Base-by-base conservation (phyloP, 2,888 invertebrate genomes). In the Chrysopilus asiliformis region DNA sequence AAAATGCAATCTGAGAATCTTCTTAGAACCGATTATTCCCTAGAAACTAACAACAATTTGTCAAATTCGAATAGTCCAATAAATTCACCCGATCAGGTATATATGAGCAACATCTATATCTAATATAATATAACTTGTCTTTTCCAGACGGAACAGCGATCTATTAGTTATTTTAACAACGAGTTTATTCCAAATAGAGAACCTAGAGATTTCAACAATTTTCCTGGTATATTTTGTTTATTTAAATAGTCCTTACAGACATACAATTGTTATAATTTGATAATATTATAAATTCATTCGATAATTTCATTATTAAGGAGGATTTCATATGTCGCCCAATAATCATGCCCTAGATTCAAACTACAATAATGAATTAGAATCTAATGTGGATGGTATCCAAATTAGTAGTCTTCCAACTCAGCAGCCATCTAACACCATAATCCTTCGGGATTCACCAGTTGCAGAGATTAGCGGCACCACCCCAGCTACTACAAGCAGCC, bases 1-100 rank as follows among this genome's bases (percentile, higher is more conserved):
- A 79, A 87, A 64, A 86, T 86, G 85, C 85, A 86, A 63, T 85
- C 84, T 55, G 86, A 86, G 55, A 86, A 86, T 59, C 63, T 87
- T 34, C 66, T 86, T 32, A 67, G 85, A 50, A 82, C 82, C 38
- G 85, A 85, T 58, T 85, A 85, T 57, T 44, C 53, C 12, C 44
- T 55, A 39, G 56, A 65, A 48, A 63, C 61, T 48, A 67, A 65
- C 46, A 65, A 64, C 46, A 65, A 58, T 48, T 58, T 66, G 57
- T 67, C 67, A 3, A 65, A 64, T 44, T 66, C 66, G 7, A 65
- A 65, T 48, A 66, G 66, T 50, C 67, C 67, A 12, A 52, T 57
- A 43, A 48, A 45, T 48, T 48, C 42, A 38, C 46, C 41, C 40
- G 50, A 41, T 46, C 52, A 41, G 37, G 49, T 47, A 42, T 38